Evolutionary conservation across 2,113 vertebrate genomes (phyloP), one percentile per base, ranked within the genome.

Genomic region (Perognathus longimembris): DNA sequence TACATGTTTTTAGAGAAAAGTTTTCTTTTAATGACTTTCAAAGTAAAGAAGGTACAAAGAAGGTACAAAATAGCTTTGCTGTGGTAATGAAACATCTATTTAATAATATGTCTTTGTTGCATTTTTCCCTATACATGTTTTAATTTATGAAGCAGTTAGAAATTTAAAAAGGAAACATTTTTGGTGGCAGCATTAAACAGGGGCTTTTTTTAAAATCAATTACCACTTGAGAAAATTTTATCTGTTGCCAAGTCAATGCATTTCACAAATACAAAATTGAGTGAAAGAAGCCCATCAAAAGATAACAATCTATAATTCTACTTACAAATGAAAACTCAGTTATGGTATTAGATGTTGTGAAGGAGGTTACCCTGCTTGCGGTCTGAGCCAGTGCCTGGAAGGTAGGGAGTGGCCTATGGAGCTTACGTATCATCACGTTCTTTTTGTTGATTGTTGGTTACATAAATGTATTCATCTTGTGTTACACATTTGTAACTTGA

Each of bases 201-300:
- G n/a, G 40, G 8, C 88, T 5, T 76, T 36, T 54, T 54, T 54
- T n/a, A n/a, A n/a, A n/a, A 85, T 22, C 57, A 57, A 0, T 90
- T 90, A 77, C 12, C 21, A 54, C 34, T 87, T 88, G 30, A 89
- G 40, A 89, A 83, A 73, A 85, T 83, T 89, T 92, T 92, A 75
- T 87, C 24, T 88, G 42, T 88, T 71, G 12, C 21, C 11, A 42
- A 67, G 36, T 32, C 5, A 12, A 11, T 81, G 38, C 40, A 50
- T 30, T 24, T 77, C n/a, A 77, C 57, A 88, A 50, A 42, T 87
- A 64, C 24, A 64, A 38, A 75, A 84, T 3, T 82, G 42, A 66
- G 1, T 30, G 32, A 78, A 90, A 87, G 28, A 64, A 87, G 34
- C 59, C 74, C 94, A 57, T n/a, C 54, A 81, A 79, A 88, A 36